phyloP scores from a whole-genome alignment of 2,113 vertebrate genomes.

The Bombycilla garrulus region DNA sequence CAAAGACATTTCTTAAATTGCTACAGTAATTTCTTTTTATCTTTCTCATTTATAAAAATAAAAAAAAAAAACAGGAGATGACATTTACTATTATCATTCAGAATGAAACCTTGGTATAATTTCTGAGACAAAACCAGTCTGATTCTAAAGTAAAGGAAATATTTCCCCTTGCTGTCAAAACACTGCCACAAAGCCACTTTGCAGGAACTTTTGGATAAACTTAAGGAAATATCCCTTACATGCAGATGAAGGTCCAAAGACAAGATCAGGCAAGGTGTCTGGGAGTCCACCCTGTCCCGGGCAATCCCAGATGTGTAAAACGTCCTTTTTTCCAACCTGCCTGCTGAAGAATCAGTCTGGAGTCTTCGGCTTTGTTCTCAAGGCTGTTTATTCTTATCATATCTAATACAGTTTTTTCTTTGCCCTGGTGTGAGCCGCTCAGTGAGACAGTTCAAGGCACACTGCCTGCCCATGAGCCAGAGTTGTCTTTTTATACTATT shows the following conservation, averaged over 20 bases:
- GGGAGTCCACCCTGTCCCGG: no score
- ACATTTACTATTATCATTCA: not conserved
- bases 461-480: no score
- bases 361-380: no score
- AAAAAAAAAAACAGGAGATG: not conserved
- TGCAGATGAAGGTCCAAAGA: not conserved
- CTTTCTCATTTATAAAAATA: not conserved
- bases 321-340: no score
- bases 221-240: not conserved
- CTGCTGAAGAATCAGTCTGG: no score
- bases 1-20: not conserved
- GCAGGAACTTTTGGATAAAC: not conserved
- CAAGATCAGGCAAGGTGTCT: accelerated
- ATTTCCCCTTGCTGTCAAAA: not conserved
- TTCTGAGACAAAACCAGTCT: not conserved
- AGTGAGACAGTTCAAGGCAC: no score
- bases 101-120: not conserved
- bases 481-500: no score
- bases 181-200: not conserved
- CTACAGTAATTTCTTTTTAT: not conserved
- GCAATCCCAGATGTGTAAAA: no score
- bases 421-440: no score
- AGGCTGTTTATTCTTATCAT: no score
- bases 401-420: no score
- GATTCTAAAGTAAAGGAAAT: not conserved